Base-by-base conservation (phyloP, 2,888 invertebrate genomes). In the Cheilosia scutellata region DNA sequence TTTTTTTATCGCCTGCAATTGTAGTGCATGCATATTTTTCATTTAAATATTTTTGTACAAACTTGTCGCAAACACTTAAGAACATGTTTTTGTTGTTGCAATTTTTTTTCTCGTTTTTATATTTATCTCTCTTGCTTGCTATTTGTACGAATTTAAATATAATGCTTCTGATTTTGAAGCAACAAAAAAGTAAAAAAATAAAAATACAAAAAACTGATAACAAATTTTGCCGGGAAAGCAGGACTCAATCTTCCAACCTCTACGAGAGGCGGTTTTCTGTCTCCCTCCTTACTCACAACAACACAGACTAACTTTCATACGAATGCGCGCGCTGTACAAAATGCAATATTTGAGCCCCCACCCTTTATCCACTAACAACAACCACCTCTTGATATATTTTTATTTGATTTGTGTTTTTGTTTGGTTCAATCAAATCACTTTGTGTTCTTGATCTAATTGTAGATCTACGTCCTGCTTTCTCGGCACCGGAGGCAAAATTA, bases 401-500 rank as follows among this genome's bases (percentile, higher is more conserved):
- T 42, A 31, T 72, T 57, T 72, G 29, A 40, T 76, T 63, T 75
- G 9, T 49, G 13, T 76, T 66, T 57, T 71, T 78, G 58, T 62
- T 51, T 88, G 88, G 79, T 93, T 93, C 92, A 63, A 90, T 65
- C 66, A 75, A 88, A 88, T 88, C 88, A 84, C 87, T 84, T 60
- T 88, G 88, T 88, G 88, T 88, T 83, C 82, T 87, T 83, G 75
- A 89, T 91, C 91, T 91, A 90, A 90, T 92, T 92, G 91, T 93
- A 93, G 93, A 93, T 92, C 92, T 90, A 89, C 92, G 92, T 92
- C 92, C 92, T 92, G 92, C 92, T 93, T 93, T 93, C 92, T 92
- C 92, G 91, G 92, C 91, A 90, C 91, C 92, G 88, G 90, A 90
- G 90, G 90, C 91, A 88, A 92, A 92, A 92, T 89, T 92, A 88